Evolutionary conservation across 2,113 vertebrate species (phyloP), one percentile per base, ranked within the genome.

Genomic region (Apaloderma vittatum): DNA sequence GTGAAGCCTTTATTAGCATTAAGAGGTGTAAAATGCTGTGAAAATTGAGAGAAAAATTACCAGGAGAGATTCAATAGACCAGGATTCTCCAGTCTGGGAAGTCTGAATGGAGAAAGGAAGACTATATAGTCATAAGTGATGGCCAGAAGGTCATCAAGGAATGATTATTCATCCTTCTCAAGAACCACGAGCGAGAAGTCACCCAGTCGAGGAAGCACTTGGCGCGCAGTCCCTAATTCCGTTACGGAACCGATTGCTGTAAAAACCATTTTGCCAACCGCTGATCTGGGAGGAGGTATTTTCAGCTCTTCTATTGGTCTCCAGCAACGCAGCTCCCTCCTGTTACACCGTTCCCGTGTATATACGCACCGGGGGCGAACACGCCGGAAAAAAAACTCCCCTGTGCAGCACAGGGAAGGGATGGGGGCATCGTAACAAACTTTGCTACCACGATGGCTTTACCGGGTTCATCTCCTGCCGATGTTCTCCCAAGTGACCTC

Each of bases 311-410:
- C 40, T 40, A 12, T 40, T 40, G 40, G 40, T 8, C 40, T 40
- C 40, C 40, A 40, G 8, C 40, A 40, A 40, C 11, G 40, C 40
- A 40, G 40, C 40, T 40, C 40, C 40, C 40, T 40, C 40, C 40
- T 12, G 40, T 40, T 40, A 40, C 11, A 12, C 40, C 11, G 40
- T 40, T 12, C 40, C 40, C 40, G 40, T 6, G 40, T 59, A 32
- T 22, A 59, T 8, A 55, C 2, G 32, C 0, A 3, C 21, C 12
- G 20, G 32, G 59, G 57, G 18, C 0, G 0, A 75, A 81, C 4
- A 6, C 0, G 74, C 36, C 34, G 65, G 52, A 34, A 86, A 75
- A 52, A 26, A 86, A 93, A 91, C 27, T 37, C 58, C 23, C 65
- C 85, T 62, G 51, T 11, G 26, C 3, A 6, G 62, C 0, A 1